Evolutionary conservation across 2,797 vertebrate species (phyloP).

Genomic region (Poecilia gillii): DNA sequence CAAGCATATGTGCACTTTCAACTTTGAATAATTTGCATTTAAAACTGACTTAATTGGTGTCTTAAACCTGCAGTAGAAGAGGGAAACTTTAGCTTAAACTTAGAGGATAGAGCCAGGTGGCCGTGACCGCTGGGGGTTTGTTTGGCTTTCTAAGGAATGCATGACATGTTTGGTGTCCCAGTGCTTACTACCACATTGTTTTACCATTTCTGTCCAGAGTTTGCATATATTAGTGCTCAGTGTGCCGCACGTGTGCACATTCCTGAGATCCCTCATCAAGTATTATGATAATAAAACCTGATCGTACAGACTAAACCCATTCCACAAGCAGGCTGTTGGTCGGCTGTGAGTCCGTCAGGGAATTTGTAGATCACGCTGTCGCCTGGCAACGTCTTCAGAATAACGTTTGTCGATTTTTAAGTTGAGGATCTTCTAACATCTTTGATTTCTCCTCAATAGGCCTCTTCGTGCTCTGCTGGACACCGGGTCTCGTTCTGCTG

Average conservation of each 20-base stretch:
- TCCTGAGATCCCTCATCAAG: conserved; percentile 57
- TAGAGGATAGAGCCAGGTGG: not conserved
- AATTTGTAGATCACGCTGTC: conserved; percentile 46
- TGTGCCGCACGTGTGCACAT: conserved; percentile 40
- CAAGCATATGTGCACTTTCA: conserved; percentile 3
- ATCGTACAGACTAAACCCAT: conserved; percentile 59
- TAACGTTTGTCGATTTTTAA: not conserved
- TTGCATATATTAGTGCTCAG: conserved; percentile 13
- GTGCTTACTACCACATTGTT: conserved; percentile 2
- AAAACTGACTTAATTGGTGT: not conserved
- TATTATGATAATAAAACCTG: conserved; percentile 70
- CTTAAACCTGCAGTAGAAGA: not conserved
- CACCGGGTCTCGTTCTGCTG: conserved; percentile 90
- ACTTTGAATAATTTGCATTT: not conserved
- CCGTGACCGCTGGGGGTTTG: conserved; percentile 1
- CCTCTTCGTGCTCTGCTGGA: conserved; percentile 95
- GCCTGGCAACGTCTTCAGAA: conserved; percentile 10
- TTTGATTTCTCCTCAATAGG: conserved; percentile 72
- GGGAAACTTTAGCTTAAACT: not conserved
- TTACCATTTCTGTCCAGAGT: conserved; percentile 22
- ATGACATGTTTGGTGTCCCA: not conserved
- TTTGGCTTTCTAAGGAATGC: conserved; percentile 14
- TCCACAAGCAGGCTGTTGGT: conserved; percentile 22
- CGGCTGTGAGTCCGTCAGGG: conserved; percentile 1
- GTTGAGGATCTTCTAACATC: conserved; percentile 2